phyloP scores from a whole-genome alignment of 2,888 invertebrate species.

The Plebejus argus region DNA sequence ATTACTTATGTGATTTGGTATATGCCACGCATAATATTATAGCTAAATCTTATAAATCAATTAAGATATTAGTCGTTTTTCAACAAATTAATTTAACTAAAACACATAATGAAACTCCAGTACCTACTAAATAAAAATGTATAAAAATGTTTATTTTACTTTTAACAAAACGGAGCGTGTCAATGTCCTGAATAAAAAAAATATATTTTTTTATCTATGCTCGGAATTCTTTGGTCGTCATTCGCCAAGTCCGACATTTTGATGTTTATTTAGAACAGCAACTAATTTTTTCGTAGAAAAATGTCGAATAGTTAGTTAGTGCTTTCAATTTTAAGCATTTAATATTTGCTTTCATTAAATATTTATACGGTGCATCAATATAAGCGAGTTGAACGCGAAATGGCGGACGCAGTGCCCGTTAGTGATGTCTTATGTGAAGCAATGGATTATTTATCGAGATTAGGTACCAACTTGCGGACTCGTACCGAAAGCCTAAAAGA shows the following conservation, averaged over 20 bases:
- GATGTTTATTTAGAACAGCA: not conserved
- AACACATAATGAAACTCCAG: not conserved
- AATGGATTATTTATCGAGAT: conserved; percentile 71
- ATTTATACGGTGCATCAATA: conserved; percentile 27
- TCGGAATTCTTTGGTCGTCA: not conserved
- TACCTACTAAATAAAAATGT: not conserved
- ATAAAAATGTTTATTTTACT: not conserved
- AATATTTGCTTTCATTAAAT: conserved; percentile 31
- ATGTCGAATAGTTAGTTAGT: not conserved
- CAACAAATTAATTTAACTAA: not conserved
- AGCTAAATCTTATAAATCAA: not conserved
- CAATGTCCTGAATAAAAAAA: conserved; percentile 39
- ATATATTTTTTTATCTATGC: conserved; percentile 64
- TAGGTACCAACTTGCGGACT: conserved; percentile 66
- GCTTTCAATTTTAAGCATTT: not conserved
- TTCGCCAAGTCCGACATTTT: not conserved
- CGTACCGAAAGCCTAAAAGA: conserved; percentile 66
- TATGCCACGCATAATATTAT: not conserved
- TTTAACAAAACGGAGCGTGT: conserved; percentile 35
- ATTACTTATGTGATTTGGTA: not conserved
- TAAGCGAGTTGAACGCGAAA: conserved; percentile 47
- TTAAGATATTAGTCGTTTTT: not conserved
- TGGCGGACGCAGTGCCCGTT: conserved; percentile 65
- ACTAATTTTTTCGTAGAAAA: not conserved
- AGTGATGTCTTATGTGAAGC: conserved; percentile 69